Evolutionary conservation across 2,113 vertebrate genomes (phyloP), one percentile per base, ranked within the genome.

Genomic region (Corythoichthys intestinalis): DNA sequence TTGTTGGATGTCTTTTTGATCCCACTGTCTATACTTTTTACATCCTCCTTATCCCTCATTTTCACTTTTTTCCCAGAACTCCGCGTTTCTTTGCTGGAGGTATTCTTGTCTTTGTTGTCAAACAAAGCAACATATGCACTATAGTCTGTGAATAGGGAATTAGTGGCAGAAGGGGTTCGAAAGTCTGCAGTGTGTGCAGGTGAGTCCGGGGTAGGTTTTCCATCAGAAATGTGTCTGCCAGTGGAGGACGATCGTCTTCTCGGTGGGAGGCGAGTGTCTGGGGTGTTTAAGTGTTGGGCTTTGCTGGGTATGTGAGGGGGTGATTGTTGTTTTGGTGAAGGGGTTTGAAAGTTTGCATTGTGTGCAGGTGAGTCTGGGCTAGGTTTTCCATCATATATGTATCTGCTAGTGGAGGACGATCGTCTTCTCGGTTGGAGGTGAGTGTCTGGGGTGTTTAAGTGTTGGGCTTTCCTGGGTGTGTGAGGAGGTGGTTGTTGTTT

Each of bases 151-250:
- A 3, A 38, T 54, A 53, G n/a, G 49, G 65, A 17, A 59, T 28
- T 13, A 1, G 38, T n/a, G 12, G 11, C 11, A 59, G 75, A 72
- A 0, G 80, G 78, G 0, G 76, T 78, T 28, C 2, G 77, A 2
- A 75, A 44, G 41, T 81, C 81, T 5, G 73, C 71, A 0, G 58
- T 69, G 69, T 15, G 3, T 0, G 61, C 20, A 0, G 1, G 11
- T 20, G 72, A 75, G 39, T 80, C 78, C 4, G 73, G 34, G 12
- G 66, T 71, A 34, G 77, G 47, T 3, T n/a, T 44, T 48, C 54
- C 70, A 2, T 83, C 73, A 0, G 71, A 64, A 13, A 67, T 64
- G 1, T 28, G 52, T 2, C 1, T n/a, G 10, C 48, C 52, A 41
- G 60, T 9, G 1, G 48, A 2, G 9, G 59, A 37, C 0, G 0